Evolutionary conservation across 2,888 invertebrate genomes (phyloP), one percentile per base, ranked within the genome.

Genomic region (Amphipoea oculea): DNA sequence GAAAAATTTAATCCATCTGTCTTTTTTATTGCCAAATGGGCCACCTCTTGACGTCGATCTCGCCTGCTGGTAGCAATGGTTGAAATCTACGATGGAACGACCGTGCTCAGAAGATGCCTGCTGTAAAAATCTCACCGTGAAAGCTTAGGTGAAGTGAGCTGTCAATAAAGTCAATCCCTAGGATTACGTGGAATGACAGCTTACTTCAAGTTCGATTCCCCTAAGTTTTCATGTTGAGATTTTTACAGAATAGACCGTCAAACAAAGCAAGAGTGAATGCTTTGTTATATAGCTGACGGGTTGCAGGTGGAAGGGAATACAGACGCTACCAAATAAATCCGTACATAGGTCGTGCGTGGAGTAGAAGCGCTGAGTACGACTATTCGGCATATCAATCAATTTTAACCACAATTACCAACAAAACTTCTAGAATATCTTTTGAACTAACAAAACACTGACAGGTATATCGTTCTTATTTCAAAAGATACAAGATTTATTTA

Each of bases 401-500:
- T 23, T 14, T 54, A 20, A 45, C 29, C 66, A 57, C 40, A 81
- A 81, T 60, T 45, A 81, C 7, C 7, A 14, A 36, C 6, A 36
- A 57, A 40, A 68, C 36, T 51, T 76, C 51, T 60, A 81, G 11
- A 76, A 67, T 42, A 68, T 62, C 79, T 60, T 79, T 73, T 84
- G 60, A 79, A 79, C 51, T 63, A 62, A 74, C 65, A 70, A 71
- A 23, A 84, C 36, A 67, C 36, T 68, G 76, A 85, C 83, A 65
- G 76, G 48, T 68, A 71, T 76, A 81, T 63, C 23, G 70, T 68
- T 54, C 48, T 45, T 72, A 40, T 36, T 81, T 83, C 62, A 77
- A 81, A 76, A 62, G 42, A 45, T 48, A 45, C 23, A 81, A 60
- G 68, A 85, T 69, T 72, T 76, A 81, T 72, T 74, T 72, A 54